Evolutionary conservation across 2,888 invertebrate genomes (phyloP).

Genomic region (Pachycephus smyrnensis): DNA sequence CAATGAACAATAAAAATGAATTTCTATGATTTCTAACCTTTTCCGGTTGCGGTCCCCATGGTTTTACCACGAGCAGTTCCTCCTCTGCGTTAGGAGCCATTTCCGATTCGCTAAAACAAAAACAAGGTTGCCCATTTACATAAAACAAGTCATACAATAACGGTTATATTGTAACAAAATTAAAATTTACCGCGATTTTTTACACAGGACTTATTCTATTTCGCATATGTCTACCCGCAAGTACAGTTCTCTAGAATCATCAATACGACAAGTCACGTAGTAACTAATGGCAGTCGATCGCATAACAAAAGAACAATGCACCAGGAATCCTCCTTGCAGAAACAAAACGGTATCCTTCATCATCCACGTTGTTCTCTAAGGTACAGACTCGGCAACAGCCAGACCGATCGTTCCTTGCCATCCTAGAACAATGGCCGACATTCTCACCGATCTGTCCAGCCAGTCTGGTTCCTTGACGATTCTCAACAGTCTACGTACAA

Average conservation of each 20-base stretch:
- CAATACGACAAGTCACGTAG: not conserved
- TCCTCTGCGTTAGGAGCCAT: slow-evolving; percentile 66
- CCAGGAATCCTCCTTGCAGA: not conserved
- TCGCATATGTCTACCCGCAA: not conserved
- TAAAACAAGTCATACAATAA: not conserved
- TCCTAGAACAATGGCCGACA: not conserved
- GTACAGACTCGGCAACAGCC: not conserved
- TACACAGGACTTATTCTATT: not conserved
- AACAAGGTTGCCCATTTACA: slow-evolving; percentile 12
- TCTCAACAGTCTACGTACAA: not conserved
- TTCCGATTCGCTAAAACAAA: slow-evolving; percentile 61
- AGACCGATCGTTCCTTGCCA: not conserved
- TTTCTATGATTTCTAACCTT: slow-evolving; percentile 48
- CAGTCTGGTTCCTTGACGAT: not conserved
- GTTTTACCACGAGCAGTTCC: slow-evolving; percentile 60
- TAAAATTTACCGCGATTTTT: not conserved
- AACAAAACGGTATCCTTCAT: not conserved
- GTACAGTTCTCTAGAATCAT: not conserved
- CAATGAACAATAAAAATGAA: not conserved
- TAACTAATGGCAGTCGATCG: not conserved
- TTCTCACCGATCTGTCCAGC: not conserved
- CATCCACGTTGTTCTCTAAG: not conserved
- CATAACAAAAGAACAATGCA: not conserved
- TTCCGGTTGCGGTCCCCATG: slow-evolving; percentile 59
- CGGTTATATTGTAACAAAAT: not conserved